phyloP scores from a whole-genome alignment of 1,140 invertebrate species.

The Thrips palmi region DNA sequence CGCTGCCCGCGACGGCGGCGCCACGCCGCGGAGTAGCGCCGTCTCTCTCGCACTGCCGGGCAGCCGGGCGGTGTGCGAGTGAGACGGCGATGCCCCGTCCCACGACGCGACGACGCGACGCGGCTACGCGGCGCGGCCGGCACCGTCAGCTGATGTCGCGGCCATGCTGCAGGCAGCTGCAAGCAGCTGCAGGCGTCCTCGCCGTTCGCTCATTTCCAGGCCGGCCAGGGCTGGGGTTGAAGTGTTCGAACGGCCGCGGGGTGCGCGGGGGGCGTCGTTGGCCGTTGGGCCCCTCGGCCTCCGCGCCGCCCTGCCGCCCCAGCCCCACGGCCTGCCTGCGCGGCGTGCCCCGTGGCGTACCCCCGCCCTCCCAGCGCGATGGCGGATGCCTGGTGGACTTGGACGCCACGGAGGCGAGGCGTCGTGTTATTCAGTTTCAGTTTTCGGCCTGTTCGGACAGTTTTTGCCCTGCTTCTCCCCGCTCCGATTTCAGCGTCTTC shows the following conservation, averaged over 20 bases:
- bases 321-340: background rate
- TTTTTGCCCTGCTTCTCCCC: conserved; percentile 9
- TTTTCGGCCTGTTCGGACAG: background rate
- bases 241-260: conserved; percentile 16
- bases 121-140: too few relatives aligned
- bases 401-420: conserved; percentile 18
- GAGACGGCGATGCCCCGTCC: too few relatives aligned
- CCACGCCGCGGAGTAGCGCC: too few relatives aligned
- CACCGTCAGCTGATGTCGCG: conserved; percentile 9
- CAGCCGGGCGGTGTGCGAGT: too few relatives aligned
- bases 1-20: too few relatives aligned
- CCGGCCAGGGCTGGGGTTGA: conserved; percentile 9
- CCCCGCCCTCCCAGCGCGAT: conserved; percentile 15
- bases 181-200: conserved; percentile 10
- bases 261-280: conserved; percentile 2
- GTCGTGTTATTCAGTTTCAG: background rate
- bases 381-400: conserved; percentile 23
- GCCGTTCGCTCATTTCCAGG: conserved; percentile 12
- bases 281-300: conserved; percentile 8
- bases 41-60: too few relatives aligned
- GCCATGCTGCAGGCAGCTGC: conserved; percentile 13
- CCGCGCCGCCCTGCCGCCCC: conserved; percentile 7
- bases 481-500: conserved; percentile 8
- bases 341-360: background rate
- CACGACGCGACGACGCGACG: too few relatives aligned